Evolutionary conservation across 2,888 invertebrate genomes (phyloP).

Genomic region (Pantelozetes paolii): DNA sequence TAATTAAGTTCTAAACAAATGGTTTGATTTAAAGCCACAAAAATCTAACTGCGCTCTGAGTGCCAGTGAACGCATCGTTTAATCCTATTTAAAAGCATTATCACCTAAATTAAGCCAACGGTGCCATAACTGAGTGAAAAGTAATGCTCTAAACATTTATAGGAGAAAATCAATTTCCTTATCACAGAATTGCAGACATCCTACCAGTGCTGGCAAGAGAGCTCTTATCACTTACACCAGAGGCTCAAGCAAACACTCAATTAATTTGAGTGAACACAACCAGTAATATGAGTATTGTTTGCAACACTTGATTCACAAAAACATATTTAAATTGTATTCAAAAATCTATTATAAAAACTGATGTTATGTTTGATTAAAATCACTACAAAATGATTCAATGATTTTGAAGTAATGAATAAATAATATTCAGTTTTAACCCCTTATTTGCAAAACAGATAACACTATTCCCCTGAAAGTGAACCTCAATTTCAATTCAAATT

Average conservation of each 20-base stretch:
- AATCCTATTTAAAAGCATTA: constrained; percentile 20
- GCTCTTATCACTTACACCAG: background rate
- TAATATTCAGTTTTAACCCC: too few species aligned
- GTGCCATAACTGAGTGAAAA: background rate
- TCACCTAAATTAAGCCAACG: background rate
- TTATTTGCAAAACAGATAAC: too few species aligned
- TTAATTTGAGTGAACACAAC: too few species aligned
- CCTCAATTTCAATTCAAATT: too few species aligned
- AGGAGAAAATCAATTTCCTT: constrained; percentile 31
- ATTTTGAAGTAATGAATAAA: too few species aligned
- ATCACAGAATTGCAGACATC: constrained; percentile 25
- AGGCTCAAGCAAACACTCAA: background rate
- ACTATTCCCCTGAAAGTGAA: too few species aligned
- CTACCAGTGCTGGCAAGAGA: background rate
- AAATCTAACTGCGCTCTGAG: background rate
- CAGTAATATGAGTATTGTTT: too few species aligned
- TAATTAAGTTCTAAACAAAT: constrained; percentile 19
- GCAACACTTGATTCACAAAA: too few species aligned
- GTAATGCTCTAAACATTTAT: background rate
- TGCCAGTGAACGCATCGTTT: background rate
- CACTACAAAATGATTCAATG: too few species aligned
- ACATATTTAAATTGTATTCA: too few species aligned
- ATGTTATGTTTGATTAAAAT: too few species aligned
- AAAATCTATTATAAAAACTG: too few species aligned
- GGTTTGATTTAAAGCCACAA: constrained; percentile 22